Evolutionary conservation across 2,888 invertebrate genomes (phyloP), one percentile per base, ranked within the genome.

Genomic region (Lithophane semibrunnea): DNA sequence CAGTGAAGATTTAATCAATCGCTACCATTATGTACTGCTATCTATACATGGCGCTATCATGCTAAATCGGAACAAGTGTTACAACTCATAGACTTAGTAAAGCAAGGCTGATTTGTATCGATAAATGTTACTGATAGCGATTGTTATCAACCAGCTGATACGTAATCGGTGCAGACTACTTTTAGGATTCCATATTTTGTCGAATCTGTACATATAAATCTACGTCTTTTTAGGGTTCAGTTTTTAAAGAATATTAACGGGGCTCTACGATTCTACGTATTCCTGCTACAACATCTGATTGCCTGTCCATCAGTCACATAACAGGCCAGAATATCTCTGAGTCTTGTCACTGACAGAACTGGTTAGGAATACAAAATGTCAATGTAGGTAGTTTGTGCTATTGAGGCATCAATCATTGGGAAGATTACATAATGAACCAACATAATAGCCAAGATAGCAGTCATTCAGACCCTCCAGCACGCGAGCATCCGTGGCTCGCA

Each of bases 71-170:
- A 83, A 84, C 77, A 84, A 82, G 82, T 82, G 78, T 78, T 73
- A 88, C 82, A 84, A 84, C 70, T 79, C 78, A 89, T 81, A 89
- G 82, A 78, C 84, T 85, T 81, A 79, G 73, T 83, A 81, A 87
- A 89, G 87, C 85, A 83, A 88, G 85, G 86, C 82, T 83, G 89
- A 88, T 89, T 82, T 82, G 73, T 86, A 82, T 89, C 83, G 85
- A 88, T 85, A 88, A 86, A 86, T 88, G 77, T 80, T 71, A 60
- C 64, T 65, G 88, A 88, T 88, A 89, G 77, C 67, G 85, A 83
- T 89, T 77, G 73, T 78, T 89, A 88, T 88, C 88, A 77, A 82
- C 74, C 79, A 77, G 73, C 83, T 82, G 79, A 86, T 76, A 88
- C 79, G 88, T 82, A 87, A 81, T 84, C 75, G 84, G 84, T 86